Conservation (phyloP, 2,113 vertebrate species). For the Ammodytes dubius region DNA sequence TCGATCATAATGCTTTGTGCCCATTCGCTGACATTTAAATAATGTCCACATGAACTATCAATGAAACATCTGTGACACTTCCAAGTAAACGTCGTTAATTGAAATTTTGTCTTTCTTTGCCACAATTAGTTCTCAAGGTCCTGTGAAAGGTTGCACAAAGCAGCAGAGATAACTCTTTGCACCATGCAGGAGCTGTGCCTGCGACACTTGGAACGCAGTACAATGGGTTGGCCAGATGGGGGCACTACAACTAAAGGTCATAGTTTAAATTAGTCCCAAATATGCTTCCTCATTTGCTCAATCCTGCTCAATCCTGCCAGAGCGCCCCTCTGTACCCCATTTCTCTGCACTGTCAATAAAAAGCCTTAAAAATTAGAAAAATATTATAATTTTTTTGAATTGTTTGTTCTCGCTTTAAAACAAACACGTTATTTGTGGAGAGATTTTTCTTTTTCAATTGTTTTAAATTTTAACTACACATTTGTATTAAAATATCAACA, state of each 20-base stretch:
- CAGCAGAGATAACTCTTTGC: not conserved
- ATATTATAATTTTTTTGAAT: too few species aligned
- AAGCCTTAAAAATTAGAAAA: too few species aligned
- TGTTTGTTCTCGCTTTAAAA: too few species aligned
- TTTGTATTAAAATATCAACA: not conserved
- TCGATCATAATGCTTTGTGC: conserved; percentile 13
- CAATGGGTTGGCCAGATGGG: conserved; percentile 47
- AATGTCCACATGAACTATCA: not conserved
- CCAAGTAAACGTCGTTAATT: not conserved
- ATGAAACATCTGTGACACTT: not conserved
- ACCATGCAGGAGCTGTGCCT: not conserved
- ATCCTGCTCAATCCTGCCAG: not conserved
- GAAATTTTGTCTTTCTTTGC: not conserved
- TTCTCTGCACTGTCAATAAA: too few species aligned
- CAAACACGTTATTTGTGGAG: too few species aligned
- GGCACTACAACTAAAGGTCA: conserved; percentile 66
- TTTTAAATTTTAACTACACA: not conserved
- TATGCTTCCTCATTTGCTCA: not conserved
- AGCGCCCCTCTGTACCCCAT: not conserved
- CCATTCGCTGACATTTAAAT: not conserved
- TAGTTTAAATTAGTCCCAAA: conserved; percentile 37
- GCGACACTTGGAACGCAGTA: conserved; percentile 41
- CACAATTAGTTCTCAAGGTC: not conserved
- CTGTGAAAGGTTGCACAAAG: not conserved
- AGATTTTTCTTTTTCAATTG: too few species aligned